Evolutionary conservation across 2,888 invertebrate species (phyloP), one percentile per base, ranked within the genome.

Genomic region (Eilema griseolum): DNA sequence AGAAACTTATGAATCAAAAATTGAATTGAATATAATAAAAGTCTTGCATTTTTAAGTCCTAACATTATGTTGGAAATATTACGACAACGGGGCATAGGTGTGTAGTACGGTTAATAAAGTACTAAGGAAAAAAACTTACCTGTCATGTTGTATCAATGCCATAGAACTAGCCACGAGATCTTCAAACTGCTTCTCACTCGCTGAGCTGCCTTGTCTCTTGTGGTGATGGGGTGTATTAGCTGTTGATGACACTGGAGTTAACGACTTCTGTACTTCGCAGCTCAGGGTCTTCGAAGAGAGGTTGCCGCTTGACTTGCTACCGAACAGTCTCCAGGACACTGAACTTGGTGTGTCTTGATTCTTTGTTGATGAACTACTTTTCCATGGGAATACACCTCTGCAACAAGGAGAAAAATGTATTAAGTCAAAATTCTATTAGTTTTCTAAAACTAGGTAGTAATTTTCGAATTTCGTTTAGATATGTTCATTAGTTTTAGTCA

Each of bases 101-200:
- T 37, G 33, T 46, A 46, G 16, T 20, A 33, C 33, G 7, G n/a
- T 46, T n/a, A 52, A 8, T n/a, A 7, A 52, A 52, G n/a, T 52
- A 52, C 8, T 33, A 33, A 14, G 52, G 3, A 52, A 37, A 56
- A n/a, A n/a, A 41, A 66, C 89, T 89, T 81, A 96, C 96, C 96
- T 94, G 82, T 97, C 96, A 89, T 97, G 96, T 84, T 97, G 97
- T 82, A 97, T 97, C 69, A 97, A 92, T 16, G 97, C 97, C 68
- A 97, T 96, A 37, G 97, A 97, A 82, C 97, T 97, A 60, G 97
- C 97, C 23, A 97, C 96, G 31, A 96, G 94, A 83, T 96, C 96
- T 74, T 96, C 95, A 78, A 95, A 95, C 86, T 95, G 95, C 85
- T 95, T 95, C 86, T 95, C 95, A 77, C 95, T 95, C 33, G 95